These are phyloP conservation scores for Neosalanx taihuensis DNA, from an alignment of 2,797 vertebrate species.

Conservation along the genomic window DNA sequence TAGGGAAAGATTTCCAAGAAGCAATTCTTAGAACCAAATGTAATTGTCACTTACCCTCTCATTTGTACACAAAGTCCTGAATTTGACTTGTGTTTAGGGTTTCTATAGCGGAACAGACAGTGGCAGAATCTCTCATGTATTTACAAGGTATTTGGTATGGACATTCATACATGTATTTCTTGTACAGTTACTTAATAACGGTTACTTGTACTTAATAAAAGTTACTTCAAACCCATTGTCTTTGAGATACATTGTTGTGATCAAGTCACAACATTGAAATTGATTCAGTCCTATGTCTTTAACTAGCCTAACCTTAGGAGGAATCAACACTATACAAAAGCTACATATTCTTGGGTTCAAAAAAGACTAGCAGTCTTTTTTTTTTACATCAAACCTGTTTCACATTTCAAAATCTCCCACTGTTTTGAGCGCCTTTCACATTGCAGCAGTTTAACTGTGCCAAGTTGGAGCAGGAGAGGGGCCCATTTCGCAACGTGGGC, in stretches of 20 bases:
- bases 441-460: conserved; percentile 12
- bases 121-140: no score
- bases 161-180: neutral
- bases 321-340: neutral
- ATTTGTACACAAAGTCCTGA: neutral
- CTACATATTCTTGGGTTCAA: neutral
- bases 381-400: conserved; percentile 8
- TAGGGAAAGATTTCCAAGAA: neutral
- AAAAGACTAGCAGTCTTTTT: neutral
- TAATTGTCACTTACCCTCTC: no score
- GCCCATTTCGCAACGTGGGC: conserved; percentile 11
- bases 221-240: no score
- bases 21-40: neutral
- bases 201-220: no score
- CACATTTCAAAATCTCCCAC: conserved; percentile 4
- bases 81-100: neutral
- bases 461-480: conserved; percentile 1
- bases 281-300: no score
- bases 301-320: neutral
- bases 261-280: no score
- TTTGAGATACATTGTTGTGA: no score
- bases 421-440: conserved; percentile 14
- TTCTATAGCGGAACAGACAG: neutral
- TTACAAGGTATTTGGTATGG: neutral
- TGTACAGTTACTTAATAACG: no score